Evolutionary conservation across 2,797 vertebrate genomes (phyloP).

Genomic region (Cyclopterus lumpus): DNA sequence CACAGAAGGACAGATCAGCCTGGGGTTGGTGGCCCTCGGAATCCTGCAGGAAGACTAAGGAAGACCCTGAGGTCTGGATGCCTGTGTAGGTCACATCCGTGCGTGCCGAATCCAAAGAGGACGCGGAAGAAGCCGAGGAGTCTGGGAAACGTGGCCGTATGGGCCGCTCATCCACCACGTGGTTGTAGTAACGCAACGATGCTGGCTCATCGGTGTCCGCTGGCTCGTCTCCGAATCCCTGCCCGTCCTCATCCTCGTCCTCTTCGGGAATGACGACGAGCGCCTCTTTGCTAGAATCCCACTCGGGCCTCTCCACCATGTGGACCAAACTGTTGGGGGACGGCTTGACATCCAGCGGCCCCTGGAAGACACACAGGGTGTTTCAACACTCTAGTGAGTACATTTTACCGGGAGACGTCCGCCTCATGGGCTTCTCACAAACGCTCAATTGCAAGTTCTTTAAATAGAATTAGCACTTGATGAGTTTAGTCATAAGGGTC

Average conservation of each 20-base stretch:
- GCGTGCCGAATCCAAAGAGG: slow-evolving; percentile 81
- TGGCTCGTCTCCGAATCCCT: slow-evolving; percentile 61
- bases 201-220: slow-evolving; percentile 81
- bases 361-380: slow-evolving; percentile 60
- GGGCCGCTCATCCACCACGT: slow-evolving; percentile 83
- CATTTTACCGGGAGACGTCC: not conserved
- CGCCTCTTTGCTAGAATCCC: slow-evolving; percentile 77
- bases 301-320: slow-evolving; percentile 86
- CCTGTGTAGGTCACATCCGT: slow-evolving; percentile 94
- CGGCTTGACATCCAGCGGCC: slow-evolving; percentile 91
- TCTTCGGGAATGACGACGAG: slow-evolving; percentile 82
- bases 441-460: not conserved
- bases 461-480: not conserved
- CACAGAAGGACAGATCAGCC: slow-evolving; percentile 3
- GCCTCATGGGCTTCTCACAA: not conserved
- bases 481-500: not conserved
- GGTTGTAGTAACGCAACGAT: slow-evolving; percentile 83
- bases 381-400: slow-evolving; percentile 9
- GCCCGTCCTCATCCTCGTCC: slow-evolving; percentile 73
- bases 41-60: slow-evolving; percentile 76
- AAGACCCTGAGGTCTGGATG: slow-evolving; percentile 89
- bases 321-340: slow-evolving; percentile 92
- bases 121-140: slow-evolving; percentile 81
- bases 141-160: slow-evolving; percentile 79
- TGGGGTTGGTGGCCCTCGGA: slow-evolving; percentile 76